Evolutionary conservation across 2,888 invertebrate species (phyloP).

Genomic region (Cryptophagus acutangulus): DNA sequence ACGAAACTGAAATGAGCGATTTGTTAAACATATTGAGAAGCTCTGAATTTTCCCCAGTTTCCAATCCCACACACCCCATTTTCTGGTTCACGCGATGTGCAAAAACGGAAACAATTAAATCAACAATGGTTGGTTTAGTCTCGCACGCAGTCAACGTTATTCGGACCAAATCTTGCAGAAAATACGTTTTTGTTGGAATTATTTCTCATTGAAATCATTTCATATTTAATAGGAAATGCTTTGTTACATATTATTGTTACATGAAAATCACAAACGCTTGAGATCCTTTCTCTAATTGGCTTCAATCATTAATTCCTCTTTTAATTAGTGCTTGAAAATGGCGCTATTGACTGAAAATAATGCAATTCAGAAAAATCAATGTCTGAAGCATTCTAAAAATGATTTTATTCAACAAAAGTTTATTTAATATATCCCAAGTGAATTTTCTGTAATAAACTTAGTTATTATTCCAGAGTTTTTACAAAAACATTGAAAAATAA

Average conservation of each 20-base stretch:
- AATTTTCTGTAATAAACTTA: conserved; percentile 26
- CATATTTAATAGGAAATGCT: conserved; percentile 46
- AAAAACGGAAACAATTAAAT: conserved; percentile 52
- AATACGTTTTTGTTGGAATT: conserved; percentile 46
- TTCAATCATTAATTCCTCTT: no score
- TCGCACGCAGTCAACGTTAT: conserved; percentile 44
- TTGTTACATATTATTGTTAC: conserved; percentile 29
- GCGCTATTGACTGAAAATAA: no score
- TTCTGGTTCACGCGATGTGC: conserved; percentile 41
- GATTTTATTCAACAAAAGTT: no score
- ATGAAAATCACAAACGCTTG: conserved; percentile 16
- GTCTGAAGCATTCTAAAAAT: no score
- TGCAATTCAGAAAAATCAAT: conserved; percentile 6
- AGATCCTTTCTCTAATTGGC: background rate
- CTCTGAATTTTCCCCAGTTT: conserved; percentile 33
- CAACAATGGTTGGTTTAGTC: conserved; percentile 51
- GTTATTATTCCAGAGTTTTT: conserved; percentile 35
- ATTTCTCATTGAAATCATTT: conserved; percentile 46
- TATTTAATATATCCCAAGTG: conserved; percentile 1
- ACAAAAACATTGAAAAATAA: conserved; percentile 37
- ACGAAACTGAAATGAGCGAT: background rate
- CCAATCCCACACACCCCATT: conserved; percentile 34
- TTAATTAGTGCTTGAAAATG: no score
- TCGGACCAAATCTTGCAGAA: conserved; percentile 50
- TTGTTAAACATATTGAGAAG: conserved; percentile 35